phyloP scores from a whole-genome alignment of 2,797 vertebrate species.

The Platalea minor region DNA sequence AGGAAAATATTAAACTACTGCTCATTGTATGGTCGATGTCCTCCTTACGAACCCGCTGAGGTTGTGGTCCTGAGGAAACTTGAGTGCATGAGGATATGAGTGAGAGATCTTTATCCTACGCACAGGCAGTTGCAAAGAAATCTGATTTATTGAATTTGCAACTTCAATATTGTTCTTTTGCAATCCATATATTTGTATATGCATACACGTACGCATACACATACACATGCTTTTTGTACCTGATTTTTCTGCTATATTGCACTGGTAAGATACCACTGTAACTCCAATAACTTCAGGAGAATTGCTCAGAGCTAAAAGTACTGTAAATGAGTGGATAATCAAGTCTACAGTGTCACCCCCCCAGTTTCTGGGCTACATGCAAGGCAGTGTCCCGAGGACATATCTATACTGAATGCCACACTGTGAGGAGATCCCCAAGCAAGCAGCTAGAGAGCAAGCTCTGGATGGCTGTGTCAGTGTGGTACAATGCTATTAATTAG shows the following conservation, averaged over 20 bases:
- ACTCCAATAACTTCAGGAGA: not conserved
- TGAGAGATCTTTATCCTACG: not conserved
- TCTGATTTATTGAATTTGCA: not conserved
- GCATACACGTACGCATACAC: rapidly evolving
- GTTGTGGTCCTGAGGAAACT: not conserved
- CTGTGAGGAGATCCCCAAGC: not conserved
- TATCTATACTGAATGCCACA: not conserved
- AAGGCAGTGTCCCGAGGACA: not conserved
- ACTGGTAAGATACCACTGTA: not conserved
- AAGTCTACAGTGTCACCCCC: not conserved
- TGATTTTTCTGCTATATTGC: not conserved
- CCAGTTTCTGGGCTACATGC: not conserved
- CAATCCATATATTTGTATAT: not conserved
- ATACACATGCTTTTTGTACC: not conserved
- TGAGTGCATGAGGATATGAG: not conserved
- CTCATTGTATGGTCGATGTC: not conserved
- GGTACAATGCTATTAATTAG: constrained; percentile 46
- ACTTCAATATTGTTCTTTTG: not conserved
- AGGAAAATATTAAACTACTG: not conserved
- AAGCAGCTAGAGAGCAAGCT: constrained; percentile 5
- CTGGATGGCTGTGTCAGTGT: constrained; percentile 2
- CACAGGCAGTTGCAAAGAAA: not conserved
- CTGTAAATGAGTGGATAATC: constrained; percentile 1
- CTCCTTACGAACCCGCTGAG: rapidly evolving
- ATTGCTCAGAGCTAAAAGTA: not conserved